These are phyloP conservation scores for Ursus arctos DNA, from an alignment of 2,113 vertebrate species.

Conservation along the genomic window DNA sequence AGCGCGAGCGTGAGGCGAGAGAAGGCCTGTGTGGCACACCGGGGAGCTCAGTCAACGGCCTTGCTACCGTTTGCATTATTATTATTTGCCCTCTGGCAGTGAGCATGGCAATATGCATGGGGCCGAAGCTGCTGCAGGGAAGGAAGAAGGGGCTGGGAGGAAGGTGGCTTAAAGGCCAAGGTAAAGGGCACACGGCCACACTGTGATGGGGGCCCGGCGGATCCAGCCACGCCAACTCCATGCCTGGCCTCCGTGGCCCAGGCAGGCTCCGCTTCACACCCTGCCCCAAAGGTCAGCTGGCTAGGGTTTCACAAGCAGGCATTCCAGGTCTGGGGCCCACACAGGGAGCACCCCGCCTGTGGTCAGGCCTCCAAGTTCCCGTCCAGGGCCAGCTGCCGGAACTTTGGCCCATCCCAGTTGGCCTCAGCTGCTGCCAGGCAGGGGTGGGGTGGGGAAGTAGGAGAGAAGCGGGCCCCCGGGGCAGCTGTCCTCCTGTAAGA, in stretches of 20 bases:
- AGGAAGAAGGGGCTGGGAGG: background rate
- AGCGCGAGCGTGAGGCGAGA: accelerated
- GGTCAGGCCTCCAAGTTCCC: slow-evolving; percentile 32
- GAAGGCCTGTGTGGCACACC: accelerated
- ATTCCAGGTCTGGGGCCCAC: background rate
- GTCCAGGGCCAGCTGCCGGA: slow-evolving; percentile 43
- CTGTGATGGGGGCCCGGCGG: accelerated
- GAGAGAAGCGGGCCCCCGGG: background rate
- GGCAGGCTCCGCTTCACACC: background rate
- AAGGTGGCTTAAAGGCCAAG: background rate
- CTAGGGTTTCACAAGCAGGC: slow-evolving; percentile 40
- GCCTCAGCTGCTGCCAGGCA: slow-evolving; percentile 39
- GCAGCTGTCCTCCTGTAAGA: slow-evolving; percentile 26
- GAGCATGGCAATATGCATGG: accelerated
- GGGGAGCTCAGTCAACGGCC: accelerated
- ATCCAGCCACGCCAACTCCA: background rate
- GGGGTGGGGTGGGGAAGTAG: background rate
- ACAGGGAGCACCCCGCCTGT: background rate
- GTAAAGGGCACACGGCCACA: too few relatives aligned
- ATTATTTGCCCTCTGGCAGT: accelerated
- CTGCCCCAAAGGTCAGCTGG: slow-evolving; percentile 46
- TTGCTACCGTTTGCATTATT: accelerated
- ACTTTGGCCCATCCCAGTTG: background rate
- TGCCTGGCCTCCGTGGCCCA: background rate
- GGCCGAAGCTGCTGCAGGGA: background rate